These are phyloP conservation scores for Hemibagrus guttatus DNA, from an alignment of 2,797 vertebrate genomes.

Conservation along the genomic window DNA sequence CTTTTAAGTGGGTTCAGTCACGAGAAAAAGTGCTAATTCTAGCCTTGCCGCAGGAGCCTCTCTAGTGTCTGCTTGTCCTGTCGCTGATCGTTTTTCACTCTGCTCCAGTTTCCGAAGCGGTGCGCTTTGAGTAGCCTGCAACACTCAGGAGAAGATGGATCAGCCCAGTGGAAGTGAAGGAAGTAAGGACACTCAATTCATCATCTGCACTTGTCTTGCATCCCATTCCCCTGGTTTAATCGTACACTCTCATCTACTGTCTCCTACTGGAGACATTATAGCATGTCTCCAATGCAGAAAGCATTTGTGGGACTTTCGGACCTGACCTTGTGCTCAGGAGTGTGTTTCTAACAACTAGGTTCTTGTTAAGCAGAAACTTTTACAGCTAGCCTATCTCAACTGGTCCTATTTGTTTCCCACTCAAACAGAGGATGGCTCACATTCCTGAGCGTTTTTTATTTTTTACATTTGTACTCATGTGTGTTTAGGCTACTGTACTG, in stretches of 20 bases:
- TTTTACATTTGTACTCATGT: slow-evolving; percentile 7
- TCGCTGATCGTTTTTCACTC: slow-evolving; percentile 74
- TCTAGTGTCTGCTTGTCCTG: slow-evolving; percentile 65
- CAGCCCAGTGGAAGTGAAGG: slow-evolving; percentile 53
- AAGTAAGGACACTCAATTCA: slow-evolving; percentile 53
- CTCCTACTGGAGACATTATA: slow-evolving; percentile 26
- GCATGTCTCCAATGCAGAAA: background rate
- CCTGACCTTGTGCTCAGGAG: slow-evolving; percentile 33
- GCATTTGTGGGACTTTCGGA: slow-evolving; percentile 18
- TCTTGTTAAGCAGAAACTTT: background rate
- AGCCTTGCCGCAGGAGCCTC: slow-evolving; percentile 70
- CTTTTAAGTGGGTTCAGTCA: slow-evolving; percentile 47
- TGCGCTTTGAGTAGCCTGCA: slow-evolving; percentile 43
- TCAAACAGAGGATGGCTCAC: background rate
- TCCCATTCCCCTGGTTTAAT: slow-evolving; percentile 39
- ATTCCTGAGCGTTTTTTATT: background rate
- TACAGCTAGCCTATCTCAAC: background rate
- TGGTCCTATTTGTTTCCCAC: slow-evolving; percentile 2
- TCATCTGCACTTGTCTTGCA: slow-evolving; percentile 46
- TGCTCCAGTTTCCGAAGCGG: slow-evolving; percentile 65
- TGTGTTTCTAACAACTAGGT: slow-evolving; percentile 17
- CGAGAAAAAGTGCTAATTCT: slow-evolving; percentile 67
- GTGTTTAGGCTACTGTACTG: slow-evolving; percentile 33
- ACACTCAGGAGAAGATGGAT: slow-evolving; percentile 54
- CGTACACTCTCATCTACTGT: slow-evolving; percentile 10